Evolutionary conservation across 2,113 vertebrate species (phyloP), one percentile per base, ranked within the genome.

Genomic region (Aptenodytes forsteri): DNA sequence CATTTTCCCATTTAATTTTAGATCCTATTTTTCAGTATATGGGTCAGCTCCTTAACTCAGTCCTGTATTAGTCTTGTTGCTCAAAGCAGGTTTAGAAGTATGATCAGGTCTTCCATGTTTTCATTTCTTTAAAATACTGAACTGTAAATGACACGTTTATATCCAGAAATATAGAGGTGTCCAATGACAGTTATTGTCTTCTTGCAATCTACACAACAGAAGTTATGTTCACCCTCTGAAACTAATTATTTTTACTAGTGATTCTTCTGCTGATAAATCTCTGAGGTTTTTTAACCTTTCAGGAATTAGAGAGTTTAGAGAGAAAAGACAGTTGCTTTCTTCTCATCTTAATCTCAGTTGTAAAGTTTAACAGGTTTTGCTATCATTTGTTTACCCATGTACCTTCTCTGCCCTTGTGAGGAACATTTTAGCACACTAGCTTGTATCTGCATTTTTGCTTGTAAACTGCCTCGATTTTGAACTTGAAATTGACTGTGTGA

Each of bases 1-100:
- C 86, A 22, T 91, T 90, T 81, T 89, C 71, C 81, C 83, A 89
- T 96, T 97, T 97, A 97, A 95, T 94, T 89, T 87, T 96, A 96
- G 95, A 93, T 83, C 83, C 70, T 96, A 61, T 94, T 96, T 95
- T 92, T 90, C 65, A 72, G 91, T 90, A 96, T 95, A 34, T 95
- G 81, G 89, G 87, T 97, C 94, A 93, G 20, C 77, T 96, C 61
- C 58, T 92, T 86, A 83, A 71, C 67, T 69, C 75, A 75, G 29
- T 58, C 38, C 75, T 83, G 54, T 55, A 16, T 84, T 78, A 75
- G 46, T 69, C 47, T 65, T 85, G 20, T 73, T 93, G 72, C 38
- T 69, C 58, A 92, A 78, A 85, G 61, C 83, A 71, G 50, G 32
- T 92, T 90, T 89, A 54, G 38, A 83, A 44, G 71, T 70, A 44